A percentile compares a stretch with the other conserved stretches of the same genome.
Evolutionary conservation across 2,888 invertebrate species (phyloP).

Genomic region (Cyclophora punctaria): DNA sequence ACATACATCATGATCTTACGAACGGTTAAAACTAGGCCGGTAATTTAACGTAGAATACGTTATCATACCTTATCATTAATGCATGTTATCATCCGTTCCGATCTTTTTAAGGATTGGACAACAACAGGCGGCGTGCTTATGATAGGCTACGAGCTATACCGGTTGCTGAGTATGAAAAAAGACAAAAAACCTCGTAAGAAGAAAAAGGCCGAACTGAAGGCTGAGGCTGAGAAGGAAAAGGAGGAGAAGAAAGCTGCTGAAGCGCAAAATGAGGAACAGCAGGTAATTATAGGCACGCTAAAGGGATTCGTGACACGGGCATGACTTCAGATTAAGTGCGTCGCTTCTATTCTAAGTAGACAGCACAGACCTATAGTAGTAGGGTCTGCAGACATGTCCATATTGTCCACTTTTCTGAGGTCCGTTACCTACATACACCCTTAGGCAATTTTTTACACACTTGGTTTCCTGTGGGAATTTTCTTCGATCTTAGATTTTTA

Average conservation of each 20-base stretch:
- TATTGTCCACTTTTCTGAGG: too few relatives aligned
- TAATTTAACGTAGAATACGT: too few relatives aligned
- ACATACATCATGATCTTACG: too few relatives aligned
- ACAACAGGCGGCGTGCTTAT: constrained; percentile 92
- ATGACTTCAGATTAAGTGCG: background rate
- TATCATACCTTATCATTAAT: too few relatives aligned
- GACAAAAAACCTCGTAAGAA: constrained; percentile 75
- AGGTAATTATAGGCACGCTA: constrained; percentile 30
- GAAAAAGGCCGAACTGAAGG: constrained; percentile 57
- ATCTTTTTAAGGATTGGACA: constrained; percentile 81
- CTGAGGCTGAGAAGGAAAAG: constrained; percentile 49
- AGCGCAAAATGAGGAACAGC: constrained; percentile 53
- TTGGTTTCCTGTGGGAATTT: too few relatives aligned
- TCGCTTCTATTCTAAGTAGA: background rate
- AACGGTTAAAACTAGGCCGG: too few relatives aligned
- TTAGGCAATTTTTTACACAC: too few relatives aligned
- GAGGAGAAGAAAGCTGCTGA: constrained; percentile 48
- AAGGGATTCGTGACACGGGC: background rate
- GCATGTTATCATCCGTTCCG: too few relatives aligned
- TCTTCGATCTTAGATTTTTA: too few relatives aligned
- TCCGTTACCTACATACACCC: too few relatives aligned
- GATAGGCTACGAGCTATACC: constrained; percentile 97
- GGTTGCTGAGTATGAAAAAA: constrained; percentile 88
- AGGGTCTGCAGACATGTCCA: too few relatives aligned
- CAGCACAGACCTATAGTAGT: too few relatives aligned